phyloP scores from a whole-genome alignment of 2,888 invertebrate genomes.

The Timema cristinae region DNA sequence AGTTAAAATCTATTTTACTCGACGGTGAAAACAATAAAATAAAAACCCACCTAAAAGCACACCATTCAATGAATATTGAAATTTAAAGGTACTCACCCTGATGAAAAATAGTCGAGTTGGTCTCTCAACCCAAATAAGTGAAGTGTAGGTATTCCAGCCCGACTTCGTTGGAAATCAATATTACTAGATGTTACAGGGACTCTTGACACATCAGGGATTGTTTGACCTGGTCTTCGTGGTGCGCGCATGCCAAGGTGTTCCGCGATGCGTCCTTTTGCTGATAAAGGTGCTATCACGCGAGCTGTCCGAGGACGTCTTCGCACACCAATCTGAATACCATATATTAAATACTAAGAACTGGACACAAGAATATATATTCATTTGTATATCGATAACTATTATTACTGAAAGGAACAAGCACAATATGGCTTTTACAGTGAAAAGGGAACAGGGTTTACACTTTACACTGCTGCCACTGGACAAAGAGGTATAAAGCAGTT shows the following conservation, averaged over 20 bases:
- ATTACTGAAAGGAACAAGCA: no score
- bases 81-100: slow-evolving; percentile 28
- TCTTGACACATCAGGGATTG: slow-evolving; percentile 40
- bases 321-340: slow-evolving; percentile 2
- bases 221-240: slow-evolving; percentile 40
- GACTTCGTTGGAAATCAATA: slow-evolving; percentile 38
- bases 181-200: slow-evolving; percentile 6
- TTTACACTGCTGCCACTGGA: no score
- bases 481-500: no score
- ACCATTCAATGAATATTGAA: no score
- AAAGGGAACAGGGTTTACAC: no score
- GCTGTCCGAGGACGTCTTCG: slow-evolving; percentile 13
- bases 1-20: no score
- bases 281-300: slow-evolving; percentile 19
- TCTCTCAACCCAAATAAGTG: slow-evolving; percentile 64
- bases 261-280: slow-evolving; percentile 51
- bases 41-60: no score
- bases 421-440: no score
- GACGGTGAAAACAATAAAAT: no score
- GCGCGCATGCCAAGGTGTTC: slow-evolving; percentile 49
- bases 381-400: no score
- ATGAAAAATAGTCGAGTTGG: slow-evolving; percentile 65
- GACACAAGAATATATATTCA: no score
- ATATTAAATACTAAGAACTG: no score
- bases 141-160: slow-evolving; percentile 53